Conservation (phyloP, 2,888 invertebrate species). For the Syritta pipiens region DNA sequence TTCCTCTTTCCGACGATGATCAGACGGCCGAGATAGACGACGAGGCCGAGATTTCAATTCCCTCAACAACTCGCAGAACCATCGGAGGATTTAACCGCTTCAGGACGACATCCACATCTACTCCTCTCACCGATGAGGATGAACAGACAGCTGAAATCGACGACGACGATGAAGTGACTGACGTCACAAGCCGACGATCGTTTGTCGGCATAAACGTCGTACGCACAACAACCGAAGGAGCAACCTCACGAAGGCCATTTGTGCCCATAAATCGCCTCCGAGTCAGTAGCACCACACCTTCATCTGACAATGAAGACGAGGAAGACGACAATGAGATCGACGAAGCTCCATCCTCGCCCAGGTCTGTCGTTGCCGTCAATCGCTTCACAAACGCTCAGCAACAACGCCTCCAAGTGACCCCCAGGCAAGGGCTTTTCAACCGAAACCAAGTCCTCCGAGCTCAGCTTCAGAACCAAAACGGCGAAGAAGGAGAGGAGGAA, state of each 20-base stretch:
- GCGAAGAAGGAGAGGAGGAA: conserved; percentile 4
- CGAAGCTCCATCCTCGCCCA: conserved; percentile 1
- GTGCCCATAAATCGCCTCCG: not conserved
- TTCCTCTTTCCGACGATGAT: no score
- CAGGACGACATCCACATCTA: conserved; percentile 40
- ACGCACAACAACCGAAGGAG: not conserved
- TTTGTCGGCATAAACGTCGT: not conserved
- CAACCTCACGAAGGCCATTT: conserved; percentile 8
- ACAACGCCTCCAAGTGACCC: conserved; percentile 6
- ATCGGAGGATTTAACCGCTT: conserved; percentile 58
- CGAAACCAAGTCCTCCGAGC: not conserved
- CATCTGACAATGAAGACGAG: conserved; percentile 22
- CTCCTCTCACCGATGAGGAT: not conserved
- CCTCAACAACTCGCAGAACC: conserved; percentile 51
- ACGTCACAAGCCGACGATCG: not conserved
- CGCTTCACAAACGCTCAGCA: conserved; percentile 49
- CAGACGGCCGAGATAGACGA: no score
- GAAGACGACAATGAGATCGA: conserved; percentile 25
- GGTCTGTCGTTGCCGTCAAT: not conserved
- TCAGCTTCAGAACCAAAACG: not conserved
- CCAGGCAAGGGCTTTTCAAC: conserved; percentile 5
- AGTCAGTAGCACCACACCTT: not conserved
- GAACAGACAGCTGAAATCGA: conserved; percentile 21
- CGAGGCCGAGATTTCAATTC: no score
- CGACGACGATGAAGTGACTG: not conserved